Evolutionary conservation across 2,113 vertebrate species (phyloP).

Genomic region (Notarius quadriscutis): DNA sequence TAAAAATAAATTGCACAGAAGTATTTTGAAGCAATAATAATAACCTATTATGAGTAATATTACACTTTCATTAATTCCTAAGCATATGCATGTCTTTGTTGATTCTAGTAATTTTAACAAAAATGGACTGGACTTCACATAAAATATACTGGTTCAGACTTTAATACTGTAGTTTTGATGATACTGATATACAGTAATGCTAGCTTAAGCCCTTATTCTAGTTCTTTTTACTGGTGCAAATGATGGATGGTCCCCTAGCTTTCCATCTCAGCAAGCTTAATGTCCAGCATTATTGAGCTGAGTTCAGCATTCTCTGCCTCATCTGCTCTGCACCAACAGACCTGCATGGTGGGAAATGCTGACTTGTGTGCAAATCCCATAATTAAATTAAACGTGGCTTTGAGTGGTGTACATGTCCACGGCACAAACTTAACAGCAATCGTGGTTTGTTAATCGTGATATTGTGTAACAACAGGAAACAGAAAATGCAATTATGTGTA

Average conservation of each 20-base stretch:
- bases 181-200: constrained; percentile 46
- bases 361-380: constrained; percentile 66
- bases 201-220: constrained; percentile 53
- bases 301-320: constrained; percentile 69
- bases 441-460: constrained; percentile 60
- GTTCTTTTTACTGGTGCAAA: constrained; percentile 47
- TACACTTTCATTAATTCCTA: not conserved
- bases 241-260: constrained; percentile 47
- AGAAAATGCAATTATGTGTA: constrained; percentile 13
- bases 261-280: constrained; percentile 51
- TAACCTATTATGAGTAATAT: too few species aligned
- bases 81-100: not conserved
- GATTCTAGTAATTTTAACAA: not conserved
- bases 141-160: not conserved
- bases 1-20: not conserved
- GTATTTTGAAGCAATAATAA: not conserved
- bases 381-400: constrained; percentile 66
- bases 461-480: constrained; percentile 49
- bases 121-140: not conserved
- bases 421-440: constrained; percentile 55
- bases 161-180: constrained; percentile 43
- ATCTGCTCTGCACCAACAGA: constrained; percentile 61
- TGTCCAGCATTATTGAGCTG: constrained; percentile 61
- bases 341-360: constrained; percentile 67
- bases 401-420: constrained; percentile 62